A percentile compares a stretch with the other conserved stretches of the same genome.
phyloP scores from a whole-genome alignment of 2,797 vertebrate genomes.

The Platyrinchus mystaceus region DNA sequence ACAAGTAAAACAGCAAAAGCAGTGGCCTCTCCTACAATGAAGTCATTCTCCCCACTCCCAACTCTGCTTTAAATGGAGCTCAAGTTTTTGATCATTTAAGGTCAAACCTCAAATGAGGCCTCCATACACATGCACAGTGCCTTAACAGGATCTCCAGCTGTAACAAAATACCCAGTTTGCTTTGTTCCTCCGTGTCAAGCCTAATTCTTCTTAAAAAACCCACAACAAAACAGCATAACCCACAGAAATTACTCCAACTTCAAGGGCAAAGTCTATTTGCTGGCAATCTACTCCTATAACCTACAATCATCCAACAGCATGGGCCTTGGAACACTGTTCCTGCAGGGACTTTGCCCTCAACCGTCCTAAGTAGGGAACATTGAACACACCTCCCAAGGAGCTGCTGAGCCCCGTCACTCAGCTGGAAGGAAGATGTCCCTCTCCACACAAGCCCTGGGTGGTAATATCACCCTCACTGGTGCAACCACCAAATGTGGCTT shows the following conservation, averaged over 20 bases:
- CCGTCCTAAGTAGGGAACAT: fast-evolving
- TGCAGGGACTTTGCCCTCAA: background rate
- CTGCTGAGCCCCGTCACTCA: too few relatives aligned
- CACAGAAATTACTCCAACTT: background rate
- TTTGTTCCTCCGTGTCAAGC: background rate
- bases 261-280: background rate
- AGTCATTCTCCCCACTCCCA: background rate
- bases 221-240: background rate
- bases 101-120: background rate
- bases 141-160: background rate
- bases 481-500: background rate
- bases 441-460: background rate
- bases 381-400: fast-evolving
- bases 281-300: background rate
- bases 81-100: background rate
- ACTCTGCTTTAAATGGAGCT: background rate
- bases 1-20: background rate
- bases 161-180: background rate
- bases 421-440: fast-evolving
- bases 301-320: fast-evolving
- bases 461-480: background rate
- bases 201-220: background rate
- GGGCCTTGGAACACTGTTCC: background rate
- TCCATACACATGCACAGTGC: background rate
- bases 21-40: background rate